phyloP scores from a whole-genome alignment of 2,888 invertebrate species.

The Eupithecia subumbrata region DNA sequence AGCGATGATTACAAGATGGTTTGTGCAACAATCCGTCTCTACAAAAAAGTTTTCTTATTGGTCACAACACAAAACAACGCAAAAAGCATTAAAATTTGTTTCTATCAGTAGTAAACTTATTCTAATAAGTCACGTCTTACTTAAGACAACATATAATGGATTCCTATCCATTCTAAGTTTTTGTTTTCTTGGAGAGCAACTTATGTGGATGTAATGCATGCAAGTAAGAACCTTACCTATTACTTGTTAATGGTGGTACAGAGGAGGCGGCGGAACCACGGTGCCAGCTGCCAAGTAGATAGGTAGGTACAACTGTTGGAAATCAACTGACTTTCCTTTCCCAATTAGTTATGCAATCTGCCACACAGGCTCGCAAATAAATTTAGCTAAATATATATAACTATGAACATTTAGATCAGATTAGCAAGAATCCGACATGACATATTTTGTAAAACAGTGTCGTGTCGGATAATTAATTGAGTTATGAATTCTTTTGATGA shows the following conservation, averaged over 20 bases:
- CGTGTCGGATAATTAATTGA: slow-evolving; percentile 6
- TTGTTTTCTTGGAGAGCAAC: not conserved
- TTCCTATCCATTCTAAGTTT: not conserved
- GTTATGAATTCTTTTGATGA: not conserved
- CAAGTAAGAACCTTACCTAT: not conserved
- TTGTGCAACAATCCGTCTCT: too few relatives aligned
- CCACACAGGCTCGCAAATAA: not conserved
- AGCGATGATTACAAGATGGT: too few relatives aligned
- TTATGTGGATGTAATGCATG: not conserved
- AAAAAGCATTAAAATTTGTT: too few relatives aligned
- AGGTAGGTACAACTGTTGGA: not conserved
- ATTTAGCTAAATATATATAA: not conserved
- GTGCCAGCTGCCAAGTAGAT: too few relatives aligned
- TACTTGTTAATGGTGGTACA: not conserved
- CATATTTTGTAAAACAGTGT: slow-evolving; percentile 3
- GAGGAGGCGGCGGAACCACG: not conserved
- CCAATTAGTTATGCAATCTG: not conserved
- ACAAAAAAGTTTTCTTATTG: too few relatives aligned
- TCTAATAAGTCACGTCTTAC: too few relatives aligned
- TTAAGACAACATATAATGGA: not conserved
- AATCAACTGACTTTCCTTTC: not conserved
- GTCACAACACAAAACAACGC: too few relatives aligned
- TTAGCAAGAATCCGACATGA: slow-evolving; percentile 7
- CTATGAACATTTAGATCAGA: not conserved
- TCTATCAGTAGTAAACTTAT: too few relatives aligned